Conservation (phyloP, 2,113 vertebrate species). For the Climacteris rufus region DNA sequence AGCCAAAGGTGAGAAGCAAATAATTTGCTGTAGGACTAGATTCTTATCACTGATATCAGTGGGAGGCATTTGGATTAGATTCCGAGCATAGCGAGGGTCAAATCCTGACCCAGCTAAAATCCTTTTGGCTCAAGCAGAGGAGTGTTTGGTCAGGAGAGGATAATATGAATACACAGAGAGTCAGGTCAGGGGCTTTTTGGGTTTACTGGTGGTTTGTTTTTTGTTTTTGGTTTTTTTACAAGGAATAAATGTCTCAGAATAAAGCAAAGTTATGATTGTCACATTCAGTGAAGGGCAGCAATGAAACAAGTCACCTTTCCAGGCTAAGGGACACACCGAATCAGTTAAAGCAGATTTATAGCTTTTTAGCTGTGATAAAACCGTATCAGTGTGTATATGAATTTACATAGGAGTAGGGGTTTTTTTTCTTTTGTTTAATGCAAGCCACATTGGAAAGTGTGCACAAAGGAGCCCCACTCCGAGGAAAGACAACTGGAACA, state of each 20-base stretch:
- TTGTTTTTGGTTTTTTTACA: not conserved
- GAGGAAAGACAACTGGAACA: slow-evolving; percentile 71
- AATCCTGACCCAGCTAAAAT: slow-evolving; percentile 24
- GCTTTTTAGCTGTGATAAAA: slow-evolving; percentile 59
- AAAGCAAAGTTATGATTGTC: not conserved
- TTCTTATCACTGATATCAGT: not conserved
- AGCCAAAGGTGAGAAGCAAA: slow-evolving; percentile 68
- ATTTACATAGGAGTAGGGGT: not conserved
- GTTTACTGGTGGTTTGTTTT: too few relatives aligned
- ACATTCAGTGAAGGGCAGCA: not conserved
- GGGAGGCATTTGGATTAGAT: slow-evolving; percentile 38
- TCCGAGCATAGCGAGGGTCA: not conserved
- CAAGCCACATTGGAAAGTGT: slow-evolving; percentile 69
- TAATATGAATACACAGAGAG: not conserved
- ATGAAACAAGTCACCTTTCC: slow-evolving; percentile 10
- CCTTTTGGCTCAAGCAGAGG: not conserved
- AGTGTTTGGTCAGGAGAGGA: not conserved
- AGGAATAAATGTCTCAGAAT: not conserved
- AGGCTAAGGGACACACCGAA: slow-evolving; percentile 25
- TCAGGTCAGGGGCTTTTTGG: not conserved
- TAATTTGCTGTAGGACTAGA: slow-evolving; percentile 19
- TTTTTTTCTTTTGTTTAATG: slow-evolving; percentile 50
- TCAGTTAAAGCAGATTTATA: slow-evolving; percentile 40
- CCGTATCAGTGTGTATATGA: slow-evolving; percentile 39
- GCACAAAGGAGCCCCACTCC: slow-evolving; percentile 49